These are phyloP conservation scores for Paedocypris micromegethes DNA, from an alignment of 2,797 vertebrate genomes.

Conservation along the genomic window DNA sequence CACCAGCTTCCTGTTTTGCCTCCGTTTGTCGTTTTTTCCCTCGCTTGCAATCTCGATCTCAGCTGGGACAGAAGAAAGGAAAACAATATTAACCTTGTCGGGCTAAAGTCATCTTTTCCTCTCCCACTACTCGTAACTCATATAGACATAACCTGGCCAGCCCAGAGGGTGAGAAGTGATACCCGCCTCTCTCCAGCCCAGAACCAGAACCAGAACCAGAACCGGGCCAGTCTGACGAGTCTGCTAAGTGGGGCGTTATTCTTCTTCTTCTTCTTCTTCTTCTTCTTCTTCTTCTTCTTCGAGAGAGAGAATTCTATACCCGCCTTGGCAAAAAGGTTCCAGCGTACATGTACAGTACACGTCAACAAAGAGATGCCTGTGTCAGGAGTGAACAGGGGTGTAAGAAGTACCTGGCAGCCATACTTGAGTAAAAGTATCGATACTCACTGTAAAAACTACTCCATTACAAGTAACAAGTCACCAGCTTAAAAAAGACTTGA, in stretches of 20 bases:
- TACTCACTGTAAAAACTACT: no score
- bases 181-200: conserved; percentile 22
- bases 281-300: no score
- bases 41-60: conserved; percentile 6
- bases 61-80: conserved; percentile 13
- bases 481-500: no score
- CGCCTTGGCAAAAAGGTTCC: conserved; percentile 32
- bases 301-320: conserved; percentile 27
- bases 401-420: no score
- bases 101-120: conserved; percentile 15
- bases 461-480: no score
- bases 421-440: no score
- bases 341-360: conserved; percentile 17
- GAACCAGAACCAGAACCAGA: background rate
- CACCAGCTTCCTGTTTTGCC: background rate
- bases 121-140: conserved; percentile 54
- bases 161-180: conserved; percentile 22
- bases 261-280: no score
- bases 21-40: background rate
- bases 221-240: no score
- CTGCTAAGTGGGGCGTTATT: conserved; percentile 33
- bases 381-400: conserved; percentile 20
- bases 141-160: conserved; percentile 39
- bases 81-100: conserved; percentile 27
- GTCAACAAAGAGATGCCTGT: conserved; percentile 28